Evolutionary conservation across 2,797 vertebrate species (phyloP).

Genomic region (Xenopus petersii): DNA sequence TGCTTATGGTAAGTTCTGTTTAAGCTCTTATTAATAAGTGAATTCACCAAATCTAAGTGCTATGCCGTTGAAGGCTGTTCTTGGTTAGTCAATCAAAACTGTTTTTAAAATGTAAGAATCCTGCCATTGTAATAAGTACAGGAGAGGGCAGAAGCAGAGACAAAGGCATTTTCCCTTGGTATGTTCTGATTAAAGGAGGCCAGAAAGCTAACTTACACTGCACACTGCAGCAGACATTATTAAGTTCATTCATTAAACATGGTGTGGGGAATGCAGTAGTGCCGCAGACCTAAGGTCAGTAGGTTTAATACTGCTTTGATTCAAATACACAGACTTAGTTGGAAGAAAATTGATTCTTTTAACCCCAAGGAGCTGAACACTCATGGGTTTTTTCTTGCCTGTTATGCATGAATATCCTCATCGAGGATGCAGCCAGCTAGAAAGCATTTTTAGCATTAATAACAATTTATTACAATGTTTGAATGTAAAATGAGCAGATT

Average conservation of each 20-base stretch:
- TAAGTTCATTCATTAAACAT: conserved; percentile 51
- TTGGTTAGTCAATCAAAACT: conserved; percentile 53
- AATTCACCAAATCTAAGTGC: conserved; percentile 55
- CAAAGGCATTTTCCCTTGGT: conserved; percentile 46
- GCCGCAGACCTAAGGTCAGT: conserved; percentile 42
- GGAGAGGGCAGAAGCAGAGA: conserved; percentile 18
- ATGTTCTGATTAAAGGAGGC: conserved; percentile 49
- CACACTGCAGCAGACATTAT: conserved; percentile 45
- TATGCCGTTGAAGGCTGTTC: conserved; percentile 63
- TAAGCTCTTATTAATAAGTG: no score
- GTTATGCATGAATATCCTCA: conserved; percentile 33
- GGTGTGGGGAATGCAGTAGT: conserved; percentile 47
- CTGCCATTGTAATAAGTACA: conserved; percentile 8
- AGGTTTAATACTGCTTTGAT: conserved; percentile 45
- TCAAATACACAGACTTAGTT: conserved; percentile 42
- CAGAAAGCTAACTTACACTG: conserved; percentile 43
- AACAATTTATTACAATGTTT: no score
- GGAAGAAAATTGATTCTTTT: conserved; percentile 47
- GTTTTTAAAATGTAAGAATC: conserved; percentile 52
- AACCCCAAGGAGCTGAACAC: conserved; percentile 37
- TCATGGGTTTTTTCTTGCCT: conserved; percentile 24
- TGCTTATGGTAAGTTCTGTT: no score
- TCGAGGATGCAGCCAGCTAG: not conserved
- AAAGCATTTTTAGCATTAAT: not conserved
- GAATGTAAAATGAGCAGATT: no score